A percentile compares a stretch with the other conserved stretches of the same genome.
Evolutionary conservation across 2,797 vertebrate species (phyloP).

Genomic region (Morus bassanus): DNA sequence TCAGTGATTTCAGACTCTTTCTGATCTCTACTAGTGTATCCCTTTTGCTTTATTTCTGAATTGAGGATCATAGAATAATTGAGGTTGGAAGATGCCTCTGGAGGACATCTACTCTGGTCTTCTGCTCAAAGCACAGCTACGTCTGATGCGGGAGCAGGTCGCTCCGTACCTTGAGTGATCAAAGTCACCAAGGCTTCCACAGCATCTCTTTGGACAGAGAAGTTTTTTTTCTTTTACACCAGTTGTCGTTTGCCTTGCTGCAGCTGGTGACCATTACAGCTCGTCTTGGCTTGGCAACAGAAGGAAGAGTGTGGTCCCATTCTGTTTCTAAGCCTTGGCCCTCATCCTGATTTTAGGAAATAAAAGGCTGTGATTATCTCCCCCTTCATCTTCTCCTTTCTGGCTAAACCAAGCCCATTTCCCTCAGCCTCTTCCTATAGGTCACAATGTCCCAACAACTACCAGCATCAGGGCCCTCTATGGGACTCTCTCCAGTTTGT

Average conservation of each 20-base stretch:
- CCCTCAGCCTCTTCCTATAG: background rate
- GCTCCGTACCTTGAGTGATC: background rate
- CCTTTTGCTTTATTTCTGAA: background rate
- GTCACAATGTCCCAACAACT: background rate
- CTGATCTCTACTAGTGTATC: background rate
- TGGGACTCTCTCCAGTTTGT: background rate
- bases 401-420: background rate
- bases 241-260: background rate
- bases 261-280: background rate
- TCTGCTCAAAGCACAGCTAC: background rate
- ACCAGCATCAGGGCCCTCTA: background rate
- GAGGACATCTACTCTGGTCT: background rate
- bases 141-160: background rate
- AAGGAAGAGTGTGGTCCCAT: background rate
- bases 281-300: background rate
- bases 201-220: background rate
- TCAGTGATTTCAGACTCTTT: background rate
- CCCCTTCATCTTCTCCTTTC: background rate
- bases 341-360: fast-evolving
- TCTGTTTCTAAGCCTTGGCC: background rate
- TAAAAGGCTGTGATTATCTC: background rate
- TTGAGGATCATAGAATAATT: background rate
- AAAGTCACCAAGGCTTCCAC: background rate
- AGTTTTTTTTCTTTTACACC: background rate
- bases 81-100: background rate